Conservation (phyloP, 2,797 vertebrate genomes). For the Spondyliosoma cantharus region DNA sequence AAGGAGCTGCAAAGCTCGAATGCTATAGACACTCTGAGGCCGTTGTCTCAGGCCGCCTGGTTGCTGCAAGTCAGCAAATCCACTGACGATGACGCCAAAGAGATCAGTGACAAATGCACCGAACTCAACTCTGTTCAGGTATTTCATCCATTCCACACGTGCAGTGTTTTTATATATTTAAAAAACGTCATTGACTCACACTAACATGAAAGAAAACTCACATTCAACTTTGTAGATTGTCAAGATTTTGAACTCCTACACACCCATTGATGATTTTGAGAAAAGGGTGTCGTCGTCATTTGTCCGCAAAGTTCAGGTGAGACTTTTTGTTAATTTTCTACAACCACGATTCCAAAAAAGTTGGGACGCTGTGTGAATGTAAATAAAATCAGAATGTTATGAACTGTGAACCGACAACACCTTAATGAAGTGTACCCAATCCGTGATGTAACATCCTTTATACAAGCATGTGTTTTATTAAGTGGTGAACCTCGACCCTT, state of each 20-base stretch:
- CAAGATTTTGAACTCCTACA: slow-evolving; percentile 98
- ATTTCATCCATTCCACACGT: slow-evolving; percentile 5
- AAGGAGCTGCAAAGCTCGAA: slow-evolving; percentile 90
- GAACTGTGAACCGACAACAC: too few species aligned
- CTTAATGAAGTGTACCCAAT: too few species aligned
- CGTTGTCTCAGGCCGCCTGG: slow-evolving; percentile 94
- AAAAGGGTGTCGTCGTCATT: slow-evolving; percentile 95
- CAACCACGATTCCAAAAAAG: too few species aligned
- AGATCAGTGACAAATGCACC: slow-evolving; percentile 89
- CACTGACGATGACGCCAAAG: slow-evolving; percentile 93
- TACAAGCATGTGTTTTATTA: too few species aligned
- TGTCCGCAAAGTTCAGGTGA: slow-evolving; percentile 97
- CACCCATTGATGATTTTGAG: slow-evolving; percentile 98
- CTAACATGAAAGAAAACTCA: slow-evolving; percentile 13
- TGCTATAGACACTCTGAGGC: slow-evolving; percentile 91
- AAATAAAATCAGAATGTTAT: too few species aligned
- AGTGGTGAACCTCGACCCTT: too few species aligned
- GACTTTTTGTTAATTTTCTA: background rate
- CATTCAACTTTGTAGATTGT: slow-evolving; percentile 86
- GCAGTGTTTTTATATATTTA: background rate
- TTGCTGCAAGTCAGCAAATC: slow-evolving; percentile 97
- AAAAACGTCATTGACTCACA: background rate
- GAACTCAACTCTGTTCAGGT: slow-evolving; percentile 95
- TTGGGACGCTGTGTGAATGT: too few species aligned
- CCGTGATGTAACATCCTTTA: too few species aligned